Conservation (phyloP, 2,797 vertebrate genomes). For the Balearica regulorum region DNA sequence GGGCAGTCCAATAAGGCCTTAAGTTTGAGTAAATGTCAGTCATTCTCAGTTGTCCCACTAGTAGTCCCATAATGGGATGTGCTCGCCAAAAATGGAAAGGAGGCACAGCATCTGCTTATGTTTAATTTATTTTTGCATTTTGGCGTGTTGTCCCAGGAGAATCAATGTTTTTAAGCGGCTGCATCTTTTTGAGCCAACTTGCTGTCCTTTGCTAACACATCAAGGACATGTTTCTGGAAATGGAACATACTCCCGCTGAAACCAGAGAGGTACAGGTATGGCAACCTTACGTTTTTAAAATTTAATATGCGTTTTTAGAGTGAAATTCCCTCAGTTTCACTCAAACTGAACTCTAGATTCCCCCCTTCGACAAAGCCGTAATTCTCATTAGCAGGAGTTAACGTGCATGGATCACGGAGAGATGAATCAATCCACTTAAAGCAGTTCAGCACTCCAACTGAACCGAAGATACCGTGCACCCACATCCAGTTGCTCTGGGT, state of each 20-base stretch:
- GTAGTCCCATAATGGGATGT: constrained; percentile 54
- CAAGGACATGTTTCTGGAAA: constrained; percentile 57
- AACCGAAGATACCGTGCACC: not conserved
- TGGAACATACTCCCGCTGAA: not conserved
- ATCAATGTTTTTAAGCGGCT: constrained; percentile 65
- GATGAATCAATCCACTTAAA: not conserved
- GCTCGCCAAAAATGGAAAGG: constrained; percentile 59
- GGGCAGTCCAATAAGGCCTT: constrained; percentile 50
- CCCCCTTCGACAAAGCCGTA: not conserved
- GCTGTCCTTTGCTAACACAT: constrained; percentile 60
- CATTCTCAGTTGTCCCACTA: constrained; percentile 52
- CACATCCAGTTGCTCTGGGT: not conserved
- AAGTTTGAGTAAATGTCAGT: constrained; percentile 61
- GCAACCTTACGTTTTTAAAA: not conserved
- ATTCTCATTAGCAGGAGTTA: constrained; percentile 27
- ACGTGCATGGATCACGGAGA: not conserved
- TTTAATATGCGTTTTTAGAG: not conserved
- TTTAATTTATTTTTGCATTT: constrained; percentile 70
- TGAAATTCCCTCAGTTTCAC: constrained; percentile 23
- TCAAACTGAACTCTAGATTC: not conserved
- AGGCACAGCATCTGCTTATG: constrained; percentile 66
- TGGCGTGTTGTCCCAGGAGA: constrained; percentile 53
- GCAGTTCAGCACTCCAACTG: not conserved
- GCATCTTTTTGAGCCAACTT: constrained; percentile 62
- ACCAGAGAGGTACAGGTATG: not conserved